phyloP scores from a whole-genome alignment of 2,888 invertebrate genomes.

The Andrena bucephala region DNA sequence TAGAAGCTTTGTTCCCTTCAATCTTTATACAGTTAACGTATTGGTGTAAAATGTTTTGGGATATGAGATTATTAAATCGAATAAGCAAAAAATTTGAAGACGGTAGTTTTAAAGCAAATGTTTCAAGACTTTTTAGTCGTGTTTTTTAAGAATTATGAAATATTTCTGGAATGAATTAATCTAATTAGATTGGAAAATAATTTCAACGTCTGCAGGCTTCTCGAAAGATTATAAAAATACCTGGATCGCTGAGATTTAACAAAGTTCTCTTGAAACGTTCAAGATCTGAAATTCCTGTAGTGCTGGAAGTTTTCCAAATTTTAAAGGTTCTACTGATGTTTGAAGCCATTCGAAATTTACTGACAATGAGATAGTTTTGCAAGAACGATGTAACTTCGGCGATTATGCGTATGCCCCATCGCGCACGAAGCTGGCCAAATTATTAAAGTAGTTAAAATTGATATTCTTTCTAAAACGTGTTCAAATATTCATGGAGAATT shows the following conservation, averaged over 20 bases:
- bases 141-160: not conserved
- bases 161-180: not conserved
- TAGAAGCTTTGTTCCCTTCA: too few species aligned
- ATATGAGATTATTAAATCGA: not conserved
- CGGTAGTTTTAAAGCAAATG: not conserved
- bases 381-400: not conserved
- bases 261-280: not conserved
- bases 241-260: not conserved
- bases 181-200: not conserved
- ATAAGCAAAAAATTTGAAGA: not conserved
- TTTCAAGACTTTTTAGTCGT: not conserved
- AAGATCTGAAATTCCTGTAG: not conserved
- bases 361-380: not conserved
- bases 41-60: too few species aligned
- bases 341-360: not conserved
- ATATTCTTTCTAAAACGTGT: not conserved
- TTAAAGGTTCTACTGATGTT: not conserved
- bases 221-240: not conserved
- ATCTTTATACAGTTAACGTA: too few species aligned
- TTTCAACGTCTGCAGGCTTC: not conserved
- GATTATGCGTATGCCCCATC: not conserved
- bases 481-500: not conserved
- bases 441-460: constrained; percentile 9
- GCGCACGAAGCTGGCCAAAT: constrained; percentile 6
- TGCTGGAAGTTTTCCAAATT: not conserved